Percentiles rank a stretch among this genome's conserved stretches.
These are phyloP conservation scores for Gallinago media DNA, from an alignment of 2,113 vertebrate species.

Conservation along the genomic window DNA sequence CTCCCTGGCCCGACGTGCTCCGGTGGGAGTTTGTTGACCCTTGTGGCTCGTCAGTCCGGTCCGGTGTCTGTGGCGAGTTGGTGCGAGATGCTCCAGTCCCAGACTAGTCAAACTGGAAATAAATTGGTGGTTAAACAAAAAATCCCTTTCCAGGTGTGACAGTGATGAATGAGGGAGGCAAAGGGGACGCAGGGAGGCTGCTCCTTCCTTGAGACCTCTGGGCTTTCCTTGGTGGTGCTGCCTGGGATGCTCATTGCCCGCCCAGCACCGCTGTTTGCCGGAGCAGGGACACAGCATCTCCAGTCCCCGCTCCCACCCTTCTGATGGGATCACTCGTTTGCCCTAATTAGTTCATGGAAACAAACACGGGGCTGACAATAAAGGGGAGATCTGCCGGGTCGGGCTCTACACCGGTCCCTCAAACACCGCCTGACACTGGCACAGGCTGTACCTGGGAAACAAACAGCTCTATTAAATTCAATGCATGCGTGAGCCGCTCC, in stretches of 20 bases:
- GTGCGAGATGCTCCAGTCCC: constrained; percentile 49
- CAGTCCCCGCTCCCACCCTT: background rate
- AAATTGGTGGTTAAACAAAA: constrained; percentile 76
- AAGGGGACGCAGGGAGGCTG: constrained; percentile 20
- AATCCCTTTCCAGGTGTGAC: constrained; percentile 55
- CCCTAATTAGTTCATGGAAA: background rate
- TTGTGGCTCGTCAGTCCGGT: constrained; percentile 29
- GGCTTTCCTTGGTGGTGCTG: accelerated
- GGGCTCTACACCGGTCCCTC: background rate
- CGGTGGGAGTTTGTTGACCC: constrained; percentile 36
- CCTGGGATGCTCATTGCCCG: background rate
- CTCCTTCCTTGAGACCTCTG: background rate
- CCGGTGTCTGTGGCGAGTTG: background rate
- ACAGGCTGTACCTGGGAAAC: background rate
- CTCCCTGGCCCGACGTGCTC: background rate
- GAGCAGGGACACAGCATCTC: accelerated
- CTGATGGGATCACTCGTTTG: background rate
- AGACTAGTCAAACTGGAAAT: constrained; percentile 72
- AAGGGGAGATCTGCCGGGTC: background rate
- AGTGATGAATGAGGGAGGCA: constrained; percentile 63
- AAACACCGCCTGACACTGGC: background rate
- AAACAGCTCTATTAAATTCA: constrained; percentile 28
- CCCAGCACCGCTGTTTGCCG: accelerated
- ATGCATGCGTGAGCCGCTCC: background rate
- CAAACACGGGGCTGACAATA: background rate